These are phyloP conservation scores for Aricia artaxerxes DNA, from an alignment of 2,888 invertebrate species.

Conservation along the genomic window DNA sequence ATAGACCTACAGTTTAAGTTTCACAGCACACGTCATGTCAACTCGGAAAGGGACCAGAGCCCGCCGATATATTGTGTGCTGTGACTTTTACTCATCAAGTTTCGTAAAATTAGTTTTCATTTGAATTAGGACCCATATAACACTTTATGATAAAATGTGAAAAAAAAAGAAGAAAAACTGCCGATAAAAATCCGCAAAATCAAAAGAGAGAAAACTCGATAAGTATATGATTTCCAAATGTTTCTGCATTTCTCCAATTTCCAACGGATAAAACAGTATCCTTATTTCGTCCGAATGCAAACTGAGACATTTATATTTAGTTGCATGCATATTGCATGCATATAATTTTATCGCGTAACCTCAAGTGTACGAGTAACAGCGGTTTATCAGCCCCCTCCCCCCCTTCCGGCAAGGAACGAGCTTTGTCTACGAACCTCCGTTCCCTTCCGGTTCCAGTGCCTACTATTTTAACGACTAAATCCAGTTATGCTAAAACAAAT, in stretches of 20 bases:
- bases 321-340: slow-evolving; percentile 16
- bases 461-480: slow-evolving; percentile 56
- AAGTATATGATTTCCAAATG: not conserved
- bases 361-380: slow-evolving; percentile 25
- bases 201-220: not conserved
- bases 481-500: slow-evolving; percentile 32
- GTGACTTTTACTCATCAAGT: too few relatives aligned
- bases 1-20: too few relatives aligned
- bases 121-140: too few relatives aligned
- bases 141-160: too few relatives aligned
- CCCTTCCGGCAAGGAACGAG: slow-evolving; percentile 56
- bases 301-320: slow-evolving; percentile 14
- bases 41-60: too few relatives aligned
- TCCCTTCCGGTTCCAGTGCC: slow-evolving; percentile 51
- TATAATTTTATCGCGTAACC: slow-evolving; percentile 17
- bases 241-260: not conserved
- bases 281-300: not conserved
- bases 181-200: not conserved
- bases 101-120: too few relatives aligned
- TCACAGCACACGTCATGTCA: too few relatives aligned
- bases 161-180: too few relatives aligned
- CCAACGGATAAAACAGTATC: not conserved
- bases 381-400: slow-evolving; percentile 40
- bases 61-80: too few relatives aligned
- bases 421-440: slow-evolving; percentile 54